Evolutionary conservation across 2,797 vertebrate species (phyloP).

Genomic region (Borostomias antarcticus): DNA sequence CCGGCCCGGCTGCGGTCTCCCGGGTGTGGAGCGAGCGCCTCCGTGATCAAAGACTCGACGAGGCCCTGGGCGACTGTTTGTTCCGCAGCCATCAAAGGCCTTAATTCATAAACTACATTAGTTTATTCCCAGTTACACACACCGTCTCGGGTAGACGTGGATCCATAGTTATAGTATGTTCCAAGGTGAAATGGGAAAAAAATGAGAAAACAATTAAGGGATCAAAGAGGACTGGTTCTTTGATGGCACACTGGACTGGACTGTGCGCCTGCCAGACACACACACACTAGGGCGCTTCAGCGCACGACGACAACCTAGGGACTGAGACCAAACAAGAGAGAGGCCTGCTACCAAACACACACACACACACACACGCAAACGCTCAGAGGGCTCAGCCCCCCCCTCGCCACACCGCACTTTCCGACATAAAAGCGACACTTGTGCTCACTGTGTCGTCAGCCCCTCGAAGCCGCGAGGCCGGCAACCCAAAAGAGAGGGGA

Average conservation of each 20-base stretch:
- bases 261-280: no score
- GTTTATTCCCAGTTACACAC: background rate
- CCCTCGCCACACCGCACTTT: no score
- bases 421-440: no score
- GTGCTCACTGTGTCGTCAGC: background rate
- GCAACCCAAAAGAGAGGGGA: conserved; percentile 18
- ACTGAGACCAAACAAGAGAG: conserved; percentile 34
- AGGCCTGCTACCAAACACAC: conserved; percentile 50
- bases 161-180: background rate
- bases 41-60: conserved; percentile 29
- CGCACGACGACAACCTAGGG: no score
- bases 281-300: no score
- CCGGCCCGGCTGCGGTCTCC: background rate
- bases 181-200: background rate
- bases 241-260: no score
- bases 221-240: background rate
- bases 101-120: background rate
- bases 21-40: no score
- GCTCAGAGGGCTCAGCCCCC: no score
- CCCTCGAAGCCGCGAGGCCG: background rate
- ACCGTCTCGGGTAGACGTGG: background rate
- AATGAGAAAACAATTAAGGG: background rate
- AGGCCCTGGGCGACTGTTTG: background rate
- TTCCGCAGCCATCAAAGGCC: conserved; percentile 21
- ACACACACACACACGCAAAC: no score